Base-by-base conservation (phyloP, 2,797 vertebrate genomes). In the Florisuga fusca region DNA sequence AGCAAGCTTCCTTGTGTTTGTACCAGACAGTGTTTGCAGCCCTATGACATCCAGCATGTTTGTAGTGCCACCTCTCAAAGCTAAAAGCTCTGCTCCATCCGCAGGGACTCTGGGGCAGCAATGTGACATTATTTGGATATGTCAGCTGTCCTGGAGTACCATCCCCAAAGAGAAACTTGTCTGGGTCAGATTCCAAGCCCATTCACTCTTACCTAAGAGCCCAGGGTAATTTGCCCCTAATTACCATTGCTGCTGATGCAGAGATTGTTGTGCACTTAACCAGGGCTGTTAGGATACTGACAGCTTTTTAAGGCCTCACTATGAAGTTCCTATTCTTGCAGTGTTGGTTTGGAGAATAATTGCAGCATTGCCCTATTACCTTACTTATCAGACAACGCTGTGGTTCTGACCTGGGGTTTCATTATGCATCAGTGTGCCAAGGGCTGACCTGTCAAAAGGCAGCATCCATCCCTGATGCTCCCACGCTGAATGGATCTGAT, bases 361-460 rank as follows among this genome's bases (percentile, higher is more conserved):
- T 69, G n/a, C 67, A 84, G 15, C 26, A 29, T 82, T 71, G 0
- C 3, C 3, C 33, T 16, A 18, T 46, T 87, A 22, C 7, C 67
- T 79, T 53, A 43, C 15, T 71, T 80, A 20, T 15, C 33, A 79
- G 67, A 46, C 10, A 34, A 3, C 2, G 1, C 33, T 53, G 18
- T 62, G 9, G 5, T 81, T 88, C 86, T 90, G 21, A 20, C n/a
- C 29, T 14, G 0, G 1, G 4, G 5, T 61, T 93, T 71, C 2
- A 0, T 41, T 53, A 12, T 50, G 12, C 3, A 0, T 61, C 48
- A 59, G 6, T 14, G 10, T 75, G 33, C 36, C 64, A 77, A 9
- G 3, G 75, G 15, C 64, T 87, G 89, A 94, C 86, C 86, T 80
- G 68, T 77, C 53, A 93, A 92, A 96, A 95, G 84, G 68, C 84